Evolutionary conservation across 2,797 vertebrate species (phyloP).

Genomic region (Liparis tanakae): DNA sequence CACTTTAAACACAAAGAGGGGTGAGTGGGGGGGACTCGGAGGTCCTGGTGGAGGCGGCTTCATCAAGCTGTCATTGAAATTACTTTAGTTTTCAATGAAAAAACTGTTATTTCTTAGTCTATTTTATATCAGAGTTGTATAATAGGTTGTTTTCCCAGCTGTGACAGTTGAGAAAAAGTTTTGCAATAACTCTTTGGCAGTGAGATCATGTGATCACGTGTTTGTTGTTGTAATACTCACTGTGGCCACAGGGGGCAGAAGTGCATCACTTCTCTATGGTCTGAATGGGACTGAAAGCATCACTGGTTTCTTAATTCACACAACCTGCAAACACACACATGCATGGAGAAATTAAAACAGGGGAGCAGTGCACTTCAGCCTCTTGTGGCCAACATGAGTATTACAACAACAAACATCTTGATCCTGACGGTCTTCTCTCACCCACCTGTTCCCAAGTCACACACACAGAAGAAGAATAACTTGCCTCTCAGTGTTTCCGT

Average conservation of each 20-base stretch:
- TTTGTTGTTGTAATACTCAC: constrained; percentile 1
- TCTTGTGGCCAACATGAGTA: background rate
- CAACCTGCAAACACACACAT: background rate
- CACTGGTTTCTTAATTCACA: background rate
- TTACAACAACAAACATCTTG: background rate
- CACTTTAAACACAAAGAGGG: constrained; percentile 99
- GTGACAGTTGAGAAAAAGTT: too few species aligned
- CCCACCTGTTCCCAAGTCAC: background rate
- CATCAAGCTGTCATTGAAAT: background rate
- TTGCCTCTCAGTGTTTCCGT: background rate
- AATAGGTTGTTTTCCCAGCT: too few species aligned
- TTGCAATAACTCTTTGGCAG: background rate
- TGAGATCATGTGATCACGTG: background rate
- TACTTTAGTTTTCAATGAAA: too few species aligned
- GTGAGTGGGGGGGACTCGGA: constrained; percentile 80
- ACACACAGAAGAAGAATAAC: background rate
- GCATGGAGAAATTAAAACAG: too few species aligned
- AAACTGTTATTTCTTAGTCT: too few species aligned
- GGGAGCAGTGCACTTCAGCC: background rate
- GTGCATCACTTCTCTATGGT: background rate
- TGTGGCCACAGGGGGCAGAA: background rate
- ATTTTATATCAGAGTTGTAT: too few species aligned
- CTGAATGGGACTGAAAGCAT: background rate
- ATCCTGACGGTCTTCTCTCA: background rate
- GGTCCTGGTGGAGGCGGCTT: too few species aligned